Evolutionary conservation across 2,888 invertebrate genomes (phyloP).

Genomic region (Ligdia adustata): DNA sequence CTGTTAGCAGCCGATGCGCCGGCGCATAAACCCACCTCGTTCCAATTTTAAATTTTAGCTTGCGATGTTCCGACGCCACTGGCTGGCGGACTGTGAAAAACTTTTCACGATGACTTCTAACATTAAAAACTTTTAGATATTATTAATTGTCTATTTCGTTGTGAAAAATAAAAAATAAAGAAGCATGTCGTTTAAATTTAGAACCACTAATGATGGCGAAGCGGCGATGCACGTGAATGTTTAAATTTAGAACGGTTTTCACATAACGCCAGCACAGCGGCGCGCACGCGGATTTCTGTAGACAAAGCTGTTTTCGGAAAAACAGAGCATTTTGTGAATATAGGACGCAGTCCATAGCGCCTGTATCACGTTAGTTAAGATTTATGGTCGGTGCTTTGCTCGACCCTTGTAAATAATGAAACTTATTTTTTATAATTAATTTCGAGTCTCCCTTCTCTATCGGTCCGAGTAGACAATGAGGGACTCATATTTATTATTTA

Average conservation of each 20-base stretch:
- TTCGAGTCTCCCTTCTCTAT: constrained; percentile 45
- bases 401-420: constrained; percentile 52
- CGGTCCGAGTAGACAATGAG: constrained; percentile 40
- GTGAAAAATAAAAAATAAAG: constrained; percentile 21
- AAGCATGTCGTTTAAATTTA: constrained; percentile 32
- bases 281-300: constrained; percentile 43
- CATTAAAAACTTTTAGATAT: constrained; percentile 29
- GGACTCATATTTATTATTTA: constrained; percentile 50
- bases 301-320: constrained; percentile 43
- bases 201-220: constrained; percentile 35
- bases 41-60: constrained; percentile 67
- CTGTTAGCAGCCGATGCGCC: constrained; percentile 85
- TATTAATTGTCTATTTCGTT: constrained; percentile 36
- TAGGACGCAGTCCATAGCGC: constrained; percentile 34
- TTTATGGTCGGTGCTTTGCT: constrained; percentile 38
- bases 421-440: constrained; percentile 39
- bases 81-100: constrained; percentile 56
- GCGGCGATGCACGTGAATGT: constrained; percentile 33
- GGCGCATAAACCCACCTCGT: constrained; percentile 73
- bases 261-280: constrained; percentile 44
- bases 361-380: constrained; percentile 44
- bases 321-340: constrained; percentile 43
- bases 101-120: constrained; percentile 36
- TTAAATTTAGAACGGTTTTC: constrained; percentile 43
- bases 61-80: constrained; percentile 51